phyloP scores from a whole-genome alignment of 2,888 invertebrate genomes.

The Shargacucullia verbasci region DNA sequence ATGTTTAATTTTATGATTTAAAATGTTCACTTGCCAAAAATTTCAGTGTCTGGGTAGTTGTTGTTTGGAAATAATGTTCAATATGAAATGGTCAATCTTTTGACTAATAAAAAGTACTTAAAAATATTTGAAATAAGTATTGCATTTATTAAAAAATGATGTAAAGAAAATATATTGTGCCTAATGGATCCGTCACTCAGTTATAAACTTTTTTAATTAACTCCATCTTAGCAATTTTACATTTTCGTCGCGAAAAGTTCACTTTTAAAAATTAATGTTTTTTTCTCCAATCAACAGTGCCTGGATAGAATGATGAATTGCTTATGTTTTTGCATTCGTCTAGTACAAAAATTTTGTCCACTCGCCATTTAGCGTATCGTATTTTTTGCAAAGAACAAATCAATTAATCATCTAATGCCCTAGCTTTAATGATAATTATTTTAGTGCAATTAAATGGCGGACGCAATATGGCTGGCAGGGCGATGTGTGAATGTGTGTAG shows the following conservation, averaged over 20 bases:
- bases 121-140: slow-evolving; percentile 27
- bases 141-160: slow-evolving; percentile 34
- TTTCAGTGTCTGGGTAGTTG: slow-evolving; percentile 42
- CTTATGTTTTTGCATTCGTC: slow-evolving; percentile 48
- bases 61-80: slow-evolving; percentile 32
- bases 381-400: slow-evolving; percentile 58
- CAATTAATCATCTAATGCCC: slow-evolving; percentile 61
- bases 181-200: slow-evolving; percentile 53
- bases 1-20: slow-evolving; percentile 36
- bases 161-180: slow-evolving; percentile 38
- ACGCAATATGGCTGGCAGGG: slow-evolving; percentile 75
- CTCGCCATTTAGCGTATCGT: slow-evolving; percentile 63
- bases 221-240: slow-evolving; percentile 45
- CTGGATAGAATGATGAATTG: slow-evolving; percentile 44
- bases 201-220: slow-evolving; percentile 60
- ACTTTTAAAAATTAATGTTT: slow-evolving; percentile 28
- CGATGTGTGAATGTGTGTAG: slow-evolving; percentile 81
- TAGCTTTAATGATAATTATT: slow-evolving; percentile 77
- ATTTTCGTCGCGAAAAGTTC: slow-evolving; percentile 33
- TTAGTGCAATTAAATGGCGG: slow-evolving; percentile 83
- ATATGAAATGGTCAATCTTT: slow-evolving; percentile 18
- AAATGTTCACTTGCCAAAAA: slow-evolving; percentile 45
- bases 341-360: slow-evolving; percentile 44
- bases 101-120: slow-evolving; percentile 38
- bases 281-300: slow-evolving; percentile 48